Base-by-base conservation (phyloP, 2,888 invertebrate genomes). In the Zootermopsis nevadensis region DNA sequence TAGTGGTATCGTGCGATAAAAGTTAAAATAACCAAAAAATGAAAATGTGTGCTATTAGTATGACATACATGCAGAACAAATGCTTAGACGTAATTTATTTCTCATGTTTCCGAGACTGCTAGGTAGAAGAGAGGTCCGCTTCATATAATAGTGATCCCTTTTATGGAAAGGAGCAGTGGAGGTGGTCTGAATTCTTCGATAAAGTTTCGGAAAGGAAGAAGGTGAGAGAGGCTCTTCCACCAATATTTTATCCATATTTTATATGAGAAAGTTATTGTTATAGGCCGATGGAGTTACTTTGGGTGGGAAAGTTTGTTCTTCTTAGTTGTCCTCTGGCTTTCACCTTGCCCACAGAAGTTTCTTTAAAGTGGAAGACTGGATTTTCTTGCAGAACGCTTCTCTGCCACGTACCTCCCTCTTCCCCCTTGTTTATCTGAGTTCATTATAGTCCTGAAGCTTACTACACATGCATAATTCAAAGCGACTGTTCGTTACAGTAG, bases 211-310 rank as follows among this genome's bases (percentile, higher is more conserved):
- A 55, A 22, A 55, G 55, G 55, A 55, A 55, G 12, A 55, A 55
- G 22, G 22, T 1, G 19, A 19, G 15, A 22, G 6, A 19, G 55
- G 6, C 22, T 19, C 22, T 55, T n/a, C 22, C 55, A 15, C 55
- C 55, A 55, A 55, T 55, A 55, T 55, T 55, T 55, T 55, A 55
- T 55, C 55, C 55, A 55, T 55, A 55, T 55, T 55, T 55, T 55
- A 55, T 55, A 55, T n/a, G n/a, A 55, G 55, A 22, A 55, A 12
- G 55, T 22, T 55, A 55, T 55, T 55, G 55, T 55, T 55, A 55
- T 55, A 55, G 55, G 6, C 55, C 24, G 55, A 15, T 22, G 55
- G 55, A 55, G 55, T 55, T 55, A 55, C 7, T 55, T 55, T 55
- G 55, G 55, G 22, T 12, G 55, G 24, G 19, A 55, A 55, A 55